Conservation (phyloP, 2,797 vertebrate genomes). For the Sitta carolinensis region DNA sequence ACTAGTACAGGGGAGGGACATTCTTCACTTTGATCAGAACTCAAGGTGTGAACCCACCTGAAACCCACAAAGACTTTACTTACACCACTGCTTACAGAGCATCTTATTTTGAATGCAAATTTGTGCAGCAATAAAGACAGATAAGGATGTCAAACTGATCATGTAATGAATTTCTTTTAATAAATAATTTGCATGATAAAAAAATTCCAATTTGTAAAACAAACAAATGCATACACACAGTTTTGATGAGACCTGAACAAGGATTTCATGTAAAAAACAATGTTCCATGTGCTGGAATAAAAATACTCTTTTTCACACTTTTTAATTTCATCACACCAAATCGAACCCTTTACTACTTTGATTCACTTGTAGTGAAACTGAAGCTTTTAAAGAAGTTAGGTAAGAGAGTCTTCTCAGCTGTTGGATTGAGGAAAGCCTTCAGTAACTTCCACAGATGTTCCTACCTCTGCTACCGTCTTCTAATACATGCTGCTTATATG, state of each 20-base stretch:
- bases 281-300: not conserved
- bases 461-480: not conserved
- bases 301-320: not conserved
- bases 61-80: not conserved
- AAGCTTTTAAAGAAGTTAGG: not conserved
- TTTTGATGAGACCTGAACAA: not conserved
- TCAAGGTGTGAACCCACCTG: not conserved
- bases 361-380: not conserved
- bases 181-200: not conserved
- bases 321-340: not conserved
- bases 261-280: not conserved
- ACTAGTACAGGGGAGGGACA: not conserved
- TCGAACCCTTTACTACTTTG: not conserved
- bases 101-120: not conserved
- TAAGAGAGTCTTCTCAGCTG: not conserved
- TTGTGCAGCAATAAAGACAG: not conserved
- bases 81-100: not conserved
- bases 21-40: not conserved
- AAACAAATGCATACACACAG: fast-evolving
- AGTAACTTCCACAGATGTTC: not conserved
- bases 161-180: fast-evolving
- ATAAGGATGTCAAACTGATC: not conserved
- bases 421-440: not conserved
- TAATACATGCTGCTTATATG: not conserved
- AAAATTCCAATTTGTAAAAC: not conserved